Conservation (phyloP, 1,140 invertebrate genomes). For the Procambarus clarkii region DNA sequence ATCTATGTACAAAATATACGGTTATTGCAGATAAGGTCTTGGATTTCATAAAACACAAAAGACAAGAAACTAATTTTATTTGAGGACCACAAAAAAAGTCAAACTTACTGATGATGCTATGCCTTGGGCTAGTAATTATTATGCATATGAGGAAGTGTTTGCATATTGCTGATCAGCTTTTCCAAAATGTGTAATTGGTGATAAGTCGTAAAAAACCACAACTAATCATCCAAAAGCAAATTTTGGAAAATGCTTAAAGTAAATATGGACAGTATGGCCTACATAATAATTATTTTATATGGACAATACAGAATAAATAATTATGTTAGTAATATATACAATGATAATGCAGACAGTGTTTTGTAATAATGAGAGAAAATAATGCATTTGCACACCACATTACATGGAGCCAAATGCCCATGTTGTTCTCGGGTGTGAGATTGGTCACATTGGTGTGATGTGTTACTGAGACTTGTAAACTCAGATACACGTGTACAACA, state of each 20-base stretch:
- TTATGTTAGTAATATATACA: too few species aligned
- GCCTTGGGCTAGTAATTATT: neutral
- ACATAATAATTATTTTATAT: neutral
- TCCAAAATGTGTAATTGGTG: neutral
- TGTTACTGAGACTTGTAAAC: neutral
- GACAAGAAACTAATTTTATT: slow-evolving; percentile 18
- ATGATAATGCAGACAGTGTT: neutral
- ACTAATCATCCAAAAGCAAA: neutral
- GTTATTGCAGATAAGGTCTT: too few species aligned
- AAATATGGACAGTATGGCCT: neutral
- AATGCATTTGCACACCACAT: neutral
- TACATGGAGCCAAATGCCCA: neutral
- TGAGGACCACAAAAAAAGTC: neutral
- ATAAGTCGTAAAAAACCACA: neutral
- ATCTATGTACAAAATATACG: too few species aligned
- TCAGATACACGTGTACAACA: neutral
- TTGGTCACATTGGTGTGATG: too few species aligned
- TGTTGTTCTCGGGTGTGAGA: neutral
- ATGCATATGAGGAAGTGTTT: slow-evolving; percentile 3
- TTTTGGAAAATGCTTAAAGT: slow-evolving; percentile 7
- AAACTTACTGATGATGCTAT: slow-evolving; percentile 1
- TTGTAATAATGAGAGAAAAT: neutral
- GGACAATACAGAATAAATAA: neutral
- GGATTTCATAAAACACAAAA: neutral
- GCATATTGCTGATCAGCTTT: neutral